Conservation (phyloP, 1,140 invertebrate species). For the Cardiocondyla obscurior region DNA sequence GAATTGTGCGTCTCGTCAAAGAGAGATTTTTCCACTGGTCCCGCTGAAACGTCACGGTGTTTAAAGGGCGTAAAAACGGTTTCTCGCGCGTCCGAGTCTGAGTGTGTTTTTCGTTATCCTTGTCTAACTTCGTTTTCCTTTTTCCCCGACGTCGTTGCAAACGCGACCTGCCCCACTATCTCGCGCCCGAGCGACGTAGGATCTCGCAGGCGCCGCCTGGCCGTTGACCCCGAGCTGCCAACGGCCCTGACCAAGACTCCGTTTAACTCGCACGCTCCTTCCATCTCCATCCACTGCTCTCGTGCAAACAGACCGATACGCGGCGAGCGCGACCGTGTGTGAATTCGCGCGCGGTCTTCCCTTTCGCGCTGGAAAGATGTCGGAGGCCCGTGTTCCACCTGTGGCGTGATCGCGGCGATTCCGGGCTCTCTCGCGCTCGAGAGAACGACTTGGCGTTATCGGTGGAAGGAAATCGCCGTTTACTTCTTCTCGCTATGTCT, state of each 20-base stretch:
- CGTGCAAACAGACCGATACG: not conserved
- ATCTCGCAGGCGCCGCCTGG: conserved; percentile 82
- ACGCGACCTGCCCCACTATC: conserved; percentile 83
- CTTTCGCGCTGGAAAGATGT: not conserved
- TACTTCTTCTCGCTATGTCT: not conserved
- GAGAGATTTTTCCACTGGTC: not conserved
- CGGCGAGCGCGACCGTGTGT: not conserved
- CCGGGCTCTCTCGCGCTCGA: conserved; percentile 24
- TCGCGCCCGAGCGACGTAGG: conserved; percentile 67
- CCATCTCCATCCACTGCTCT: conserved; percentile 34
- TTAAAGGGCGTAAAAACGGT: not conserved
- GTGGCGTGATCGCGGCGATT: conserved; percentile 35
- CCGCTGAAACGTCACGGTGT: not conserved
- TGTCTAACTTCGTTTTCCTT: conserved; percentile 43
- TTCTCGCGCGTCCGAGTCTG: conserved; percentile 31
- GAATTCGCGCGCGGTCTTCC: conserved; percentile 1
- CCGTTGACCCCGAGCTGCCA: conserved; percentile 78
- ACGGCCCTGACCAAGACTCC: conserved; percentile 73
- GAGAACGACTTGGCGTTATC: not conserved
- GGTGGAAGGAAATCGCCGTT: conserved; percentile 32
- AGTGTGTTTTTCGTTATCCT: conserved; percentile 24
- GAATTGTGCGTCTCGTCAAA: not conserved
- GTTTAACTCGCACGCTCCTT: conserved; percentile 55
- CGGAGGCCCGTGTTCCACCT: not conserved
- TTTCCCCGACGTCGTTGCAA: conserved; percentile 57